These are phyloP conservation scores for Hypanus sabinus DNA, from an alignment of 2,113 vertebrate species.

Conservation along the genomic window DNA sequence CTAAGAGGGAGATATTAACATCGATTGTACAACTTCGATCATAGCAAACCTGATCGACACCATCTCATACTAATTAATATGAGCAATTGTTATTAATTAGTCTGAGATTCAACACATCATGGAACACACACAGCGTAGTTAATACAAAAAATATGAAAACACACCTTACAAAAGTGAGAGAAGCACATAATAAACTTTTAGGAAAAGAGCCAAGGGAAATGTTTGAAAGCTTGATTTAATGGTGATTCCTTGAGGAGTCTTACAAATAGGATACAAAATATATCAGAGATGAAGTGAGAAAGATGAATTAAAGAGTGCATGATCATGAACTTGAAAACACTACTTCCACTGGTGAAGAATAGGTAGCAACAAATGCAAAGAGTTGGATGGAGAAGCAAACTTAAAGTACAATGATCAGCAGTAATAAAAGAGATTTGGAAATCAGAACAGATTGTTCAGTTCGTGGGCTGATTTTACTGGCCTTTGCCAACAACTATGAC, in stretches of 20 bases:
- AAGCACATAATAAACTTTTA: neutral
- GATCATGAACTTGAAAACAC: neutral
- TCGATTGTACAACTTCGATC: neutral
- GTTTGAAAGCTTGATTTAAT: neutral
- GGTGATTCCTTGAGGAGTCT: neutral
- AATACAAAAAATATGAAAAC: neutral
- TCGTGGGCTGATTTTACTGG: neutral
- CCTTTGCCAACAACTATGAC: too few species aligned
- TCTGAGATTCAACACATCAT: too few species aligned
- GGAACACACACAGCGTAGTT: neutral
- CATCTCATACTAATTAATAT: neutral
- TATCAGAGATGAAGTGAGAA: neutral
- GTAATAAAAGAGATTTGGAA: neutral
- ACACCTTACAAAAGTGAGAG: neutral
- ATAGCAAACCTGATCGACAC: neutral
- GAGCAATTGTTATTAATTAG: too few species aligned
- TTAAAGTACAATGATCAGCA: neutral
- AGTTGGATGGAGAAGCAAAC: neutral
- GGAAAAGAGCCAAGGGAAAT: neutral
- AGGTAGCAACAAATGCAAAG: neutral
- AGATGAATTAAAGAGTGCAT: neutral
- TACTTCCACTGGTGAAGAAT: neutral
- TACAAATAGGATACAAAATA: neutral
- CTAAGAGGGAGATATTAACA: neutral
- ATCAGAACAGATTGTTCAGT: neutral